phyloP scores from a whole-genome alignment of 2,888 invertebrate species.

The Bellardia bayeri region DNA sequence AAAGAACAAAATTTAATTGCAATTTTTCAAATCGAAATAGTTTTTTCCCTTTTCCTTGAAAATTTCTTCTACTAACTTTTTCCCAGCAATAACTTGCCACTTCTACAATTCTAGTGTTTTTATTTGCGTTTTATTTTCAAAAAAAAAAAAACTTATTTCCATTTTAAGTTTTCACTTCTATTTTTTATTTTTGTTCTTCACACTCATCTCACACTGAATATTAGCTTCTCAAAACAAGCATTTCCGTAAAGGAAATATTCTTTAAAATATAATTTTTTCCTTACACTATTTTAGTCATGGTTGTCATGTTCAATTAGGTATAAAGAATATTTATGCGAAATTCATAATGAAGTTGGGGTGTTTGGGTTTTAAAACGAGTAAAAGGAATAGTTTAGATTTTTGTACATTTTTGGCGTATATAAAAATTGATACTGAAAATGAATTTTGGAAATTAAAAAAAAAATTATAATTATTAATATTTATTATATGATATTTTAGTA shows the following conservation, averaged over 20 bases:
- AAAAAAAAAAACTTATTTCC: conserved; percentile 34
- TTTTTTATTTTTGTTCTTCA: background rate
- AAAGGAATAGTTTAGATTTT: background rate
- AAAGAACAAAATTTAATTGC: no score
- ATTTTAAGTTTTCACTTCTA: conserved; percentile 20
- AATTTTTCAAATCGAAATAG: background rate
- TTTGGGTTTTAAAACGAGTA: background rate
- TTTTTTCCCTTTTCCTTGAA: background rate
- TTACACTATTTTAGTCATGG: conserved; percentile 30
- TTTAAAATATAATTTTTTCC: conserved; percentile 28
- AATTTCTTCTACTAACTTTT: background rate
- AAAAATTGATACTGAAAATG: background rate
- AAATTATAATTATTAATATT: no score
- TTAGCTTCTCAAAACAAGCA: conserved; percentile 46
- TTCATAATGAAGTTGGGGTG: background rate
- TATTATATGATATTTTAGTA: no score
- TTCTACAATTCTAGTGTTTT: conserved; percentile 13
- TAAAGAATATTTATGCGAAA: conserved; percentile 41
- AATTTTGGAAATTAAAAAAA: no score
- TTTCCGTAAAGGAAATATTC: conserved; percentile 65
- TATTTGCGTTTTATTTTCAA: background rate
- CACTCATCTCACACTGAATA: background rate
- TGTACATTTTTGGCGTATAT: background rate
- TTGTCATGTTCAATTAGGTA: background rate
- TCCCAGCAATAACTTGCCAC: background rate